A percentile compares a stretch with the other conserved stretches of the same genome.
phyloP scores from a whole-genome alignment of 2,113 vertebrate genomes.

The Varanus salvator region DNA sequence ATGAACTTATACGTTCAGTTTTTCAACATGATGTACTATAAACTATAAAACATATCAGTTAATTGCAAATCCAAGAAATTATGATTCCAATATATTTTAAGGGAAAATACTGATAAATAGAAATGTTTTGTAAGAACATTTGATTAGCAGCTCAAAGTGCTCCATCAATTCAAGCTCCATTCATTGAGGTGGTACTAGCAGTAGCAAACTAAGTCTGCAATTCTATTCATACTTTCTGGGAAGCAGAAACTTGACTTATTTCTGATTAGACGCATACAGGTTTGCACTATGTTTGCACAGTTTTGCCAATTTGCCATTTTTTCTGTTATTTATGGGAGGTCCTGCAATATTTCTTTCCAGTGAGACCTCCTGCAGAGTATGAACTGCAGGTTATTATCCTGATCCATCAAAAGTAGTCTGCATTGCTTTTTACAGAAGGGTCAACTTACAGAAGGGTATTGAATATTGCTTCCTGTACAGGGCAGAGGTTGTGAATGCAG shows the following conservation, averaged over 20 bases:
- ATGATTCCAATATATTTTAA: conserved; percentile 28
- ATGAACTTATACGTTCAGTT: conserved; percentile 10
- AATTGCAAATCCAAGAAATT: conserved; percentile 26
- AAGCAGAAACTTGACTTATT: no score
- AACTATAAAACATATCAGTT: conserved; percentile 5
- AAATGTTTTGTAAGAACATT: neutral
- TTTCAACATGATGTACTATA: neutral
- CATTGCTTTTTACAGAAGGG: neutral
- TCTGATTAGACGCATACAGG: no score
- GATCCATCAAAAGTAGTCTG: neutral
- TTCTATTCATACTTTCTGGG: no score
- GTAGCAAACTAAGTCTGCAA: neutral
- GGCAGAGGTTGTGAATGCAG: neutral
- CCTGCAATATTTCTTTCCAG: neutral
- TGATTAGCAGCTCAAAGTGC: conserved; percentile 22
- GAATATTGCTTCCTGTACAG: neutral
- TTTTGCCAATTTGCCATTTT: conserved; percentile 36
- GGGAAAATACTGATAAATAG: neutral
- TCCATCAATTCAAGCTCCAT: neutral
- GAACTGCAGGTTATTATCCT: neutral
- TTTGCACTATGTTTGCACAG: neutral
- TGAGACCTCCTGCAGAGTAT: neutral
- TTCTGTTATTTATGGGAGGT: conserved; percentile 16
- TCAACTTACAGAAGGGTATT: neutral
- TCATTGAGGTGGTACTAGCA: neutral